Evolutionary conservation across 2,888 invertebrate species (phyloP), one percentile per base, ranked within the genome.

Genomic region (Perizoma flavofasciatum): DNA sequence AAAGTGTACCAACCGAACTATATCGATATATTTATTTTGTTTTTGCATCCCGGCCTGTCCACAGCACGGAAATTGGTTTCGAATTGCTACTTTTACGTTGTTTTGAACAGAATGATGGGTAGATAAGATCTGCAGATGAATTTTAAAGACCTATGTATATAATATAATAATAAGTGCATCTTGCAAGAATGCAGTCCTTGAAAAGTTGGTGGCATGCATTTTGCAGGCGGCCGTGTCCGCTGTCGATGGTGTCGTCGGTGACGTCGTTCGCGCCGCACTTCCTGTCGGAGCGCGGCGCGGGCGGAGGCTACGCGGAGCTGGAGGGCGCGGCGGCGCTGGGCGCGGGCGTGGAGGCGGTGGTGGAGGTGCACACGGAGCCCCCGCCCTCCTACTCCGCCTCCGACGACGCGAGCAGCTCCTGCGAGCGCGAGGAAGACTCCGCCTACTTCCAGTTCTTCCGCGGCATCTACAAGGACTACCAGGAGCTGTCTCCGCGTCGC

Each of bases 381-480:
- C 75, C 83, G 4, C 75, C 78, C 64, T 63, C 52, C 51, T 49
- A 40, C 8, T 56, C 61, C 59, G 62, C 77, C 22, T n/a, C 39
- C 5, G 53, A 49, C 62, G 82, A 82, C 34, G 82, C 47, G 47
- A 5, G 80, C 72, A 72, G 78, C 65, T 74, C 74, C 5, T 41
- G 32, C 74, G 78, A 78, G 8, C 69, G 84, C 1, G 89, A 89
- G 55, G 91, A 90, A 63, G 85, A 77, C 74, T 73, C 80, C 5
- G 85, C 88, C 2, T 91, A 81, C 73, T 89, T 89, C 68, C 88
- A 90, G 62, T 91, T 91, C 78, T 91, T 91, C 73, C 81, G 88
- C 10, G 88, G 88, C 10, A 82, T 91, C 37, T 72, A 89, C 69
- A 72, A 73, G 60, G 91, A 91, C 66, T 91, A 86, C 73, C 79